A percentile compares a stretch with the other conserved stretches of the same genome.
These are phyloP conservation scores for Mechanitis mazaeus DNA, from an alignment of 2,888 invertebrate genomes.

Conservation along the genomic window DNA sequence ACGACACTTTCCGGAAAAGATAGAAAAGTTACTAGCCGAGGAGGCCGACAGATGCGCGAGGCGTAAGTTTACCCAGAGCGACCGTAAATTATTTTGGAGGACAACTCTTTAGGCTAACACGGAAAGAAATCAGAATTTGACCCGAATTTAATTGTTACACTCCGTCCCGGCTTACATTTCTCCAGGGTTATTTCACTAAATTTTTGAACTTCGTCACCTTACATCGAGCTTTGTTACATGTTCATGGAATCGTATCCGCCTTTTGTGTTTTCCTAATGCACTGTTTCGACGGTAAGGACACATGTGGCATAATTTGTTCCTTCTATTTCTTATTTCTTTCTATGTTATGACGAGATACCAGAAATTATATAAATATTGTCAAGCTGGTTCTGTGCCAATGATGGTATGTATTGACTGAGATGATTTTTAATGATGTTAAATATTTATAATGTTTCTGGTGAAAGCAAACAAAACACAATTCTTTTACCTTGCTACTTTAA, in stretches of 20 bases:
- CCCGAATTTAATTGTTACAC: constrained; percentile 19
- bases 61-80: constrained; percentile 67
- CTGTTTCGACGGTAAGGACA: constrained; percentile 68
- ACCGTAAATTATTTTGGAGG: constrained; percentile 35
- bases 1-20: constrained; percentile 89
- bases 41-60: constrained; percentile 84
- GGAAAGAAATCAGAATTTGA: constrained; percentile 32
- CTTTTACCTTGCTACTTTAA: constrained; percentile 44
- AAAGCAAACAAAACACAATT: constrained; percentile 44
- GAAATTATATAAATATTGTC: constrained; percentile 40
- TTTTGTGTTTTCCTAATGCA: constrained; percentile 64
- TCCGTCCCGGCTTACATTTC: constrained; percentile 37
- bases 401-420: neutral
- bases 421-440: neutral
- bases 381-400: neutral
- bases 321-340: constrained; percentile 43
- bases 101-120: constrained; percentile 54
- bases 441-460: constrained; percentile 47
- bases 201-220: constrained; percentile 22
- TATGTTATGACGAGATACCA: constrained; percentile 51
- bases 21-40: constrained; percentile 88
- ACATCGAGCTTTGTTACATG: constrained; percentile 47
- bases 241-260: constrained; percentile 52
- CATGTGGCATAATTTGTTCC: constrained; percentile 56
- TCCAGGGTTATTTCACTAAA: constrained; percentile 19